Evolutionary conservation across 2,113 vertebrate species (phyloP), one percentile per base, ranked within the genome.

Genomic region (Hippocampus abdominalis): DNA sequence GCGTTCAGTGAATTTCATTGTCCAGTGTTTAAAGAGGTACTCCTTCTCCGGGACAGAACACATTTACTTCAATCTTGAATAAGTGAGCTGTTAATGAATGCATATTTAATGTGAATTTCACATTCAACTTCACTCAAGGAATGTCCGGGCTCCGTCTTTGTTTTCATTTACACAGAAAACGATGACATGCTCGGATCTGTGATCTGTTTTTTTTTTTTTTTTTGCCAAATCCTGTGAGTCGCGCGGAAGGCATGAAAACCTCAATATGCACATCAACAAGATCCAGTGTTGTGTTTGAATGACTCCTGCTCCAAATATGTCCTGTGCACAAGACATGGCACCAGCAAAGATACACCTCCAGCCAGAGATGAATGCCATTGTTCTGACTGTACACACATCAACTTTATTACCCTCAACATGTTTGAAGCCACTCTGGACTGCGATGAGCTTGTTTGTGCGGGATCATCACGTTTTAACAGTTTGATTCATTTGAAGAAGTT

Each of bases 251-350:
- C 68, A 88, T 81, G 87, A 76, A 73, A 66, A 61, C 67, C 68
- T 67, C 74, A 81, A 77, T 81, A 74, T 73, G 76, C 68, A 74
- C 72, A 66, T 78, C 69, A 82, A 82, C 73, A 78, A 64, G 32
- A 54, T 64, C 70, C 78, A 69, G 20, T 64, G 62, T 68, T 74
- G 69, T 71, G 32, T 46, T 12, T 46, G 18, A 2, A 77, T 91
- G 90, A 91, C 88, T 91, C 66, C 77, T 73, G 63, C 79, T 76
- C 73, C 51, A 87, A 89, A 84, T 72, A 90, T 86, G 87, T 84
- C 84, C 87, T 75, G 81, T 84, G 73, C 78, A n/a, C 29, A 63
- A 78, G 78, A 79, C 83, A 77, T 77, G 84, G 83, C 84, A 87
- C 79, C 80, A 84, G 75, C 62, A 61, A 46, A 73, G 18, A 74